A percentile compares a stretch with the other conserved stretches of the same genome.
These are phyloP conservation scores for Eremophila alpestris DNA, from an alignment of 2,797 vertebrate species.

Conservation along the genomic window DNA sequence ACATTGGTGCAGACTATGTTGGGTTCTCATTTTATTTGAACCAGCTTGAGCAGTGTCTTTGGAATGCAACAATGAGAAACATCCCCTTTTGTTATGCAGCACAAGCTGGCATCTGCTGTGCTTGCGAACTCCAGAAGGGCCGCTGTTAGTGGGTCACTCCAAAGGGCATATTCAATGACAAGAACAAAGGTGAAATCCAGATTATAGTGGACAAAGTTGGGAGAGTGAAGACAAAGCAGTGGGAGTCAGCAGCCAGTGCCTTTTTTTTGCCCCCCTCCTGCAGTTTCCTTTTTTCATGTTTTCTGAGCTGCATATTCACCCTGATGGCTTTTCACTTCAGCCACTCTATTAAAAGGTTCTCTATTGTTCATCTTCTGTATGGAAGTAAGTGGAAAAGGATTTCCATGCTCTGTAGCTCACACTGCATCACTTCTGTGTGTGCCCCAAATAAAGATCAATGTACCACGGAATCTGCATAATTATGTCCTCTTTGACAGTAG, in stretches of 20 bases:
- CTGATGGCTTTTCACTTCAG: neutral
- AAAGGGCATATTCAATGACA: slow-evolving; percentile 12
- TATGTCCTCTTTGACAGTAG: neutral
- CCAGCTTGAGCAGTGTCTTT: neutral
- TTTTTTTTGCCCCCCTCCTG: accelerated
- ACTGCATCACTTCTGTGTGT: neutral
- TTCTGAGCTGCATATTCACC: neutral
- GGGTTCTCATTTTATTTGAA: neutral
- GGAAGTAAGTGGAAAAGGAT: slow-evolving; percentile 16
- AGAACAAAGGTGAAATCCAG: slow-evolving; percentile 11
- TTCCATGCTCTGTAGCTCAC: neutral
- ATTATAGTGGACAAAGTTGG: slow-evolving; percentile 9
- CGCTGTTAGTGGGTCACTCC: neutral
- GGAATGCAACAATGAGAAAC: neutral
- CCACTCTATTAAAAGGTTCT: neutral
- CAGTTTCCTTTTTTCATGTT: slow-evolving; percentile 12
- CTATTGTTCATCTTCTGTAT: neutral
- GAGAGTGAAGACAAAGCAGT: slow-evolving; percentile 20
- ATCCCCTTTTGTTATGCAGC: neutral
- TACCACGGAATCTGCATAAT: neutral
- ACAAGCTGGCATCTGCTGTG: neutral
- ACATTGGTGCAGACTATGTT: neutral
- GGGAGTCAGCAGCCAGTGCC: neutral
- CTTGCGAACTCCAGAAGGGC: neutral
- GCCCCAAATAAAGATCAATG: neutral